Evolutionary conservation across 2,113 vertebrate genomes (phyloP).

Genomic region (Oxyura jamaicensis): DNA sequence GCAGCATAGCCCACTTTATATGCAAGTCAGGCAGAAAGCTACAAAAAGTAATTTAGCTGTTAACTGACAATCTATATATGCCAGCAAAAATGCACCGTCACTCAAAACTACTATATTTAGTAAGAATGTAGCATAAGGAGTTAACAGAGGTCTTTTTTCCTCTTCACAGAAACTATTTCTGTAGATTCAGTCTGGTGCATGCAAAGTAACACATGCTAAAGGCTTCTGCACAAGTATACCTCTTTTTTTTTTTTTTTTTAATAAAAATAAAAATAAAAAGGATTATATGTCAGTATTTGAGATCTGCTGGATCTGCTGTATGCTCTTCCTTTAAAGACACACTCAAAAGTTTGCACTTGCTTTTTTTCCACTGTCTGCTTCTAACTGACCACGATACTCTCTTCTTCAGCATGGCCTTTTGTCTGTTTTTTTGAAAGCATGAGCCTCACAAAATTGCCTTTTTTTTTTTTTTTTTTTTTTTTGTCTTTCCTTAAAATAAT

Average conservation of each 20-base stretch:
- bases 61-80: neutral
- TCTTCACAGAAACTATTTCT: constrained; percentile 5
- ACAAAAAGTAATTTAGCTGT: constrained; percentile 32
- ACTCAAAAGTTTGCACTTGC: neutral
- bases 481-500: constrained; percentile 34
- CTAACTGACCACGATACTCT: neutral
- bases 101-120: constrained; percentile 11
- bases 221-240: neutral
- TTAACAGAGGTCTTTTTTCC: constrained; percentile 1
- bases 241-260: too few species aligned
- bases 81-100: constrained; percentile 23
- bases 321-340: neutral
- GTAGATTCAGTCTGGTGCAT: constrained; percentile 29
- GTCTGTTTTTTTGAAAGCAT: constrained; percentile 5
- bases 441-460: neutral
- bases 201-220: constrained; percentile 32
- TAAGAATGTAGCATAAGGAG: neutral
- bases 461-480: neutral
- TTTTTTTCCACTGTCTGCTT: neutral
- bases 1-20: neutral
- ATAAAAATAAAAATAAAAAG: too few species aligned
- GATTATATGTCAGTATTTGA: constrained; percentile 5
- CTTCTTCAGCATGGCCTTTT: neutral
- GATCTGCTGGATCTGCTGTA: neutral
- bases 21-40: constrained; percentile 15